Evolutionary conservation across 2,113 vertebrate species (phyloP).

Genomic region (Anoura caudifer): DNA sequence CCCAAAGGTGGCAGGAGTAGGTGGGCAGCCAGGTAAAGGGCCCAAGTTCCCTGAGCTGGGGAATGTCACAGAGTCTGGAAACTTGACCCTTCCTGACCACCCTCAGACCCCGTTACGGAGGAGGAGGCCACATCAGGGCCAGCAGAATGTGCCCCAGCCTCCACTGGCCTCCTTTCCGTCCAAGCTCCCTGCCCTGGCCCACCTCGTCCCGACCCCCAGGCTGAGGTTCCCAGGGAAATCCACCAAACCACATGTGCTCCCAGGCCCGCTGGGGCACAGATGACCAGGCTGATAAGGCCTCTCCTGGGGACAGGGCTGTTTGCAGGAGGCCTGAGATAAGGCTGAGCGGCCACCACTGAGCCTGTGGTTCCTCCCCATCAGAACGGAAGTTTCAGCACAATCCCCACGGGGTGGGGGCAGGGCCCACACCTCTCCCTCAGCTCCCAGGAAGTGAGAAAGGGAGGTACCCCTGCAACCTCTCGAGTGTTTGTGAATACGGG

Average conservation of each 20-base stretch:
- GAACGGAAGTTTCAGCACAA: neutral
- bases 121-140: neutral
- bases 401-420: rapidly evolving
- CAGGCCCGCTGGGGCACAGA: neutral
- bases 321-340: conserved; percentile 58
- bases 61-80: neutral
- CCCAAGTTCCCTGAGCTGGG: rapidly evolving
- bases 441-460: neutral
- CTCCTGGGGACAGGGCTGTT: neutral
- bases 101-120: rapidly evolving
- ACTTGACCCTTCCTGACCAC: neutral
- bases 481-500: neutral
- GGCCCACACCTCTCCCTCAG: too few species aligned
- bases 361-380: neutral
- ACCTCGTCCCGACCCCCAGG: neutral
- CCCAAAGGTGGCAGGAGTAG: neutral
- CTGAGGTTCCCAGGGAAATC: neutral
- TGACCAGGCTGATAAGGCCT: neutral
- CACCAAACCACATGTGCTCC: neutral
- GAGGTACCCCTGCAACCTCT: neutral
- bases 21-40: rapidly evolving
- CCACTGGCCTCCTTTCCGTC: neutral
- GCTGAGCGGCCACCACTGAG: neutral
- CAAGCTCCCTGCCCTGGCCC: neutral
- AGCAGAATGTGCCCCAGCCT: rapidly evolving